Evolutionary conservation across 2,888 invertebrate genomes (phyloP).

Genomic region (Rambutsinella grinnellia): DNA sequence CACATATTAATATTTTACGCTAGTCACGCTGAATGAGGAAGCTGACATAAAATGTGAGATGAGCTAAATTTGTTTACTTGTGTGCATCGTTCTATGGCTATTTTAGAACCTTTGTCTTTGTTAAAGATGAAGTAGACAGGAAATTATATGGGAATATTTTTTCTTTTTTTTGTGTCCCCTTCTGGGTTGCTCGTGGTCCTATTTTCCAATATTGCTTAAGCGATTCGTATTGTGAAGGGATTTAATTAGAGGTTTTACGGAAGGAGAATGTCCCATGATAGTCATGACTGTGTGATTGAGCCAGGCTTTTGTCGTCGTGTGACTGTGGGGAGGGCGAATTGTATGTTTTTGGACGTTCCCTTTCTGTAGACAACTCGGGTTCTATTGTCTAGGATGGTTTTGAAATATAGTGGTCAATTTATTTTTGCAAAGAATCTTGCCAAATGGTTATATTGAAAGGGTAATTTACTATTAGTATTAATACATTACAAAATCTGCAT

Average conservation of each 20-base stretch:
- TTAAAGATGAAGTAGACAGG: too few relatives aligned
- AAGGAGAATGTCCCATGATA: too few relatives aligned
- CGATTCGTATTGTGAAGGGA: too few relatives aligned
- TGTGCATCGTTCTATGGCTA: too few relatives aligned
- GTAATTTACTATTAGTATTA: conserved; percentile 8
- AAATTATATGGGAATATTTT: conserved; percentile 10
- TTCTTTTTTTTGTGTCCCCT: too few relatives aligned
- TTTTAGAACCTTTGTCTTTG: too few relatives aligned
- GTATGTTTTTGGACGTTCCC: conserved; percentile 11
- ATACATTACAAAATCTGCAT: conserved; percentile 8
- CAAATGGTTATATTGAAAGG: not conserved
- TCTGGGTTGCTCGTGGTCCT: too few relatives aligned
- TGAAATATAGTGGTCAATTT: conserved; percentile 40
- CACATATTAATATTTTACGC: conserved; percentile 9
- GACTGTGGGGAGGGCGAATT: conserved; percentile 11
- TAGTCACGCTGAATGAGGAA: conserved; percentile 46
- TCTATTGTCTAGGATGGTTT: conserved; percentile 37
- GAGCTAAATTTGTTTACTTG: conserved; percentile 27
- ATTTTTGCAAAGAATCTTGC: conserved; percentile 6
- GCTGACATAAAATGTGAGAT: conserved; percentile 15
- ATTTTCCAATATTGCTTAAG: too few relatives aligned
- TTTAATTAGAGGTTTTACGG: too few relatives aligned
- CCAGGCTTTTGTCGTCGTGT: not conserved
- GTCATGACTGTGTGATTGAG: conserved; percentile 29
- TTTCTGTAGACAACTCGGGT: conserved; percentile 8